Evolutionary conservation across 2,113 vertebrate species (phyloP).

Genomic region (Astatoreochromis straeleni): DNA sequence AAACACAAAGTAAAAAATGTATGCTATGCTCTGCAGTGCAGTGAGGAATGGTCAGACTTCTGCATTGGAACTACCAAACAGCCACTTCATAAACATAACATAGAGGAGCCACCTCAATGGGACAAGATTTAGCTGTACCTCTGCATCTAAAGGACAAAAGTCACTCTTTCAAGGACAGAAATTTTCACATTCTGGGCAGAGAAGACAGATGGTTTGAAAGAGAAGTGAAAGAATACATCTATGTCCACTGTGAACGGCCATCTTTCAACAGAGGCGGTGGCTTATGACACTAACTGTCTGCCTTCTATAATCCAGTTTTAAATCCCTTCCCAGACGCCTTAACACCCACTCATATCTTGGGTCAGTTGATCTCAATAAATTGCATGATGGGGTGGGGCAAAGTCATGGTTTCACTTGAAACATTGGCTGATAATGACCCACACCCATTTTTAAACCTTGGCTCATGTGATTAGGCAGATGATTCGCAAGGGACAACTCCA

Average conservation of each 20-base stretch:
- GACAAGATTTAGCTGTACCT: background rate
- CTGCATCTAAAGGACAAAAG: background rate
- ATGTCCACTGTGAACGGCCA: background rate
- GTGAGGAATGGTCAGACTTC: background rate
- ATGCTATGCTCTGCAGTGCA: background rate
- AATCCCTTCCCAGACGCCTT: background rate
- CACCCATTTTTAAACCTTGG: background rate
- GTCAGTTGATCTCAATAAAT: background rate
- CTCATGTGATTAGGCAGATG: background rate
- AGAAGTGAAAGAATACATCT: background rate
- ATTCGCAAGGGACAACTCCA: background rate
- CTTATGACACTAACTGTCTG: background rate
- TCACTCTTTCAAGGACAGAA: fast-evolving
- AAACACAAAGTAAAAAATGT: background rate
- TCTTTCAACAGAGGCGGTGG: background rate
- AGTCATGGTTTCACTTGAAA: background rate
- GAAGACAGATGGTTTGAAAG: background rate
- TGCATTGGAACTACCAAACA: background rate
- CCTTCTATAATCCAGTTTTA: background rate
- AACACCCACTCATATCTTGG: fast-evolving
- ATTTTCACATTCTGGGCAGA: background rate
- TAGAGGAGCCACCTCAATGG: background rate
- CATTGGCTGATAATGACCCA: background rate
- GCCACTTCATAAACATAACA: background rate
- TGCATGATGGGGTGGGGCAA: background rate